Conservation (phyloP, 1,140 invertebrate genomes). For the Drosophila suzukii region DNA sequence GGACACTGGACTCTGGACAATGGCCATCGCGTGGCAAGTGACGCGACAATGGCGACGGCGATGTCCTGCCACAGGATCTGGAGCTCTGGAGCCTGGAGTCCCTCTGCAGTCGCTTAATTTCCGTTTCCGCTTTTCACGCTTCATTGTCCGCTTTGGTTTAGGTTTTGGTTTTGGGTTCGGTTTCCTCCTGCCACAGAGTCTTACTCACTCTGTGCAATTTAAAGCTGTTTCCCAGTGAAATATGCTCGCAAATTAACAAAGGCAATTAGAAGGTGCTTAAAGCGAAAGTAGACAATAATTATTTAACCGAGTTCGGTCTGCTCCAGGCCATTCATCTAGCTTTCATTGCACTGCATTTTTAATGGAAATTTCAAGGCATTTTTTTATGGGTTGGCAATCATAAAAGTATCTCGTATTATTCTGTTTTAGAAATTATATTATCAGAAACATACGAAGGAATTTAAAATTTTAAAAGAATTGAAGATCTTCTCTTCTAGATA, state of each 20-base stretch:
- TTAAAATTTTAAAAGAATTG: not conserved
- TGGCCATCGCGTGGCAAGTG: slow-evolving; percentile 57
- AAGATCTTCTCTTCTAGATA: too few relatives aligned
- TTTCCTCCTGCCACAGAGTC: slow-evolving; percentile 1
- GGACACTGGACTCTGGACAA: slow-evolving; percentile 29
- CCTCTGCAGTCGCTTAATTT: slow-evolving; percentile 71
- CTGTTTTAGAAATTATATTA: too few relatives aligned
- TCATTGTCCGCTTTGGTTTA: slow-evolving; percentile 63
- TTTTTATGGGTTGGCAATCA: too few relatives aligned
- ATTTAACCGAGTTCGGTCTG: slow-evolving; percentile 21
- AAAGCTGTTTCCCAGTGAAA: slow-evolving; percentile 42
- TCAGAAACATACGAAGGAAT: too few relatives aligned
- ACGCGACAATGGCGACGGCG: slow-evolving; percentile 59
- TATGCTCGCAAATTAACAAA: slow-evolving; percentile 69
- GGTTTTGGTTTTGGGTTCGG: slow-evolving; percentile 20
- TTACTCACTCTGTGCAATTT: slow-evolving; percentile 27
- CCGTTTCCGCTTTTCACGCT: slow-evolving; percentile 73
- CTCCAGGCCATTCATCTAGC: slow-evolving; percentile 5
- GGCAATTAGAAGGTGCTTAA: slow-evolving; percentile 71
- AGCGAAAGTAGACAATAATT: slow-evolving; percentile 48
- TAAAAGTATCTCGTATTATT: too few relatives aligned
- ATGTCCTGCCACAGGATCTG: slow-evolving; percentile 40
- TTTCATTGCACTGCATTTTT: not conserved
- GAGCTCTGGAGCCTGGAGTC: slow-evolving; percentile 26
- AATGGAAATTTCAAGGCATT: not conserved